Conservation (phyloP, 2,797 vertebrate species). For the Alauda arvensis region DNA sequence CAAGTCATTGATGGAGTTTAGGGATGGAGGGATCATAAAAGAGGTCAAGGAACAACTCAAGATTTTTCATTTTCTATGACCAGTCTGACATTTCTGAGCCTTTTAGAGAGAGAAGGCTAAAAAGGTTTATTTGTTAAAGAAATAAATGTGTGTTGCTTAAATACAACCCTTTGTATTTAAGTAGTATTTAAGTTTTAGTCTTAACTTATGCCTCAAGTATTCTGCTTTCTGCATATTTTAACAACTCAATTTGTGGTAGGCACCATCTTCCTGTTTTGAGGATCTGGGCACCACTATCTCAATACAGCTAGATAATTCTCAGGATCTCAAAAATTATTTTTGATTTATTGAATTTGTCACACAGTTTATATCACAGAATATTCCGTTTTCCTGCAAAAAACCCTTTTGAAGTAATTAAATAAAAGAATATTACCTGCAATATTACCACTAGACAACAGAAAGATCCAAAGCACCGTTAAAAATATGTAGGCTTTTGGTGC, state of each 20-base stretch:
- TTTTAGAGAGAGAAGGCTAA: neutral
- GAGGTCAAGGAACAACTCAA: constrained; percentile 38
- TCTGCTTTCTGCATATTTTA: neutral
- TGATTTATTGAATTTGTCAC: neutral
- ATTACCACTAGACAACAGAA: neutral
- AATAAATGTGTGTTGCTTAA: neutral
- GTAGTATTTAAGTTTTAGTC: neutral
- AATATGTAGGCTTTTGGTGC: neutral
- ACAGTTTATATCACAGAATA: neutral
- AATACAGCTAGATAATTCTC: neutral
- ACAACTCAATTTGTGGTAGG: neutral
- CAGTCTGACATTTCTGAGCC: constrained; percentile 7
- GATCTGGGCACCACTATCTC: neutral
- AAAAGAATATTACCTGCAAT: neutral
- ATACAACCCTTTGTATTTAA: neutral
- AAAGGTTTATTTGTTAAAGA: neutral
- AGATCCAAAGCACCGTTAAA: neutral
- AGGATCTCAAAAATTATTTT: neutral
- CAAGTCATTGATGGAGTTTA: constrained; percentile 46
- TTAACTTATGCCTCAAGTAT: neutral
- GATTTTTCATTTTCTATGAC: constrained; percentile 33
- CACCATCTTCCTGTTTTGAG: neutral
- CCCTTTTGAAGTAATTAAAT: neutral
- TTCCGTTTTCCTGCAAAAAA: neutral
- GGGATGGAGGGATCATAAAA: constrained; percentile 21